These are phyloP conservation scores for Helicoverpa armigera DNA, from an alignment of 1,140 invertebrate species.

Conservation along the genomic window DNA sequence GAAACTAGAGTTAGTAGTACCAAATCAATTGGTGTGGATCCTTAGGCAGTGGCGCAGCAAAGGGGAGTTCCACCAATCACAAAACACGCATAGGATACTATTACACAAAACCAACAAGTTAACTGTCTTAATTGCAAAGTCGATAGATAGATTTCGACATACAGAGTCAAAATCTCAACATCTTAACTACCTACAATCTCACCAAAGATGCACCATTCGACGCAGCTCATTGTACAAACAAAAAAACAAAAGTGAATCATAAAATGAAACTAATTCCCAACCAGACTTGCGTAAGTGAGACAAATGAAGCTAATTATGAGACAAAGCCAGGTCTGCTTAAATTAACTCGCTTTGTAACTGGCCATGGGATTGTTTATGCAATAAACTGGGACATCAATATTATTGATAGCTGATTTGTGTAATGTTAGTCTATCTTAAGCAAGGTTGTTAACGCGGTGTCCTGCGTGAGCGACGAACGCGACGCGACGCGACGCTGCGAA, in stretches of 20 bases:
- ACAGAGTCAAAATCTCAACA: too few relatives aligned
- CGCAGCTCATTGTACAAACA: not conserved
- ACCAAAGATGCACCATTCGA: not conserved
- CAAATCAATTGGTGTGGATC: too few relatives aligned
- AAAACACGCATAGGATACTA: too few relatives aligned
- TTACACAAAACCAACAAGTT: too few relatives aligned
- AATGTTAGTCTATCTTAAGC: not conserved
- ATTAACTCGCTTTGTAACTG: conserved; percentile 19
- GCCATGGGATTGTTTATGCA: not conserved
- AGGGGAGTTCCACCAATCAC: too few relatives aligned
- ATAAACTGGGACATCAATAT: not conserved
- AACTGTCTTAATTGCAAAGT: too few relatives aligned
- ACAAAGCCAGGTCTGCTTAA: not conserved
- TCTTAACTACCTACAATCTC: not conserved
- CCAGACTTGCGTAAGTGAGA: conserved; percentile 32
- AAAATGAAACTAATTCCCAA: conserved; percentile 11
- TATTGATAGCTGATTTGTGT: conserved; percentile 9
- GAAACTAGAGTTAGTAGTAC: too few relatives aligned
- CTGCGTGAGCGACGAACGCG: too few relatives aligned
- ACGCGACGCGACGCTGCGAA: too few relatives aligned
- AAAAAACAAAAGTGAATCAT: conserved; percentile 31
- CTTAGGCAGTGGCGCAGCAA: too few relatives aligned
- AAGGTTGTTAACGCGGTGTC: not conserved
- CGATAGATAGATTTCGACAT: too few relatives aligned
- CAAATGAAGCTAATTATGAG: conserved; percentile 38